Conservation (phyloP, 2,888 invertebrate species). For the Sinotaia quadrata region DNA sequence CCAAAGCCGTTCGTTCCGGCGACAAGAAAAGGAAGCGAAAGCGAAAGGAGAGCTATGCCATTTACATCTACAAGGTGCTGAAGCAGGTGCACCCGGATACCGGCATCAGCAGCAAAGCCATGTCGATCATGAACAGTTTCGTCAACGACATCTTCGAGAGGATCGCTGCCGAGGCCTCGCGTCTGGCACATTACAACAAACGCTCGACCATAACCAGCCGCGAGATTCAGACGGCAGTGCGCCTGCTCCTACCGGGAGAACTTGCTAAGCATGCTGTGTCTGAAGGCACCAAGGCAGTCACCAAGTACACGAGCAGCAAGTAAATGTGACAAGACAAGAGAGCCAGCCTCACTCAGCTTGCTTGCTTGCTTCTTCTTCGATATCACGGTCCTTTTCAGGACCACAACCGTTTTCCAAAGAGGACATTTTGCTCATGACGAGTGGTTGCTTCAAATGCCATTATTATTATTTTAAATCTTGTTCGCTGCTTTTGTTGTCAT, state of each 20-base stretch:
- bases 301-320: constrained; percentile 60
- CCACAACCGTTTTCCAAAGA: too few species aligned
- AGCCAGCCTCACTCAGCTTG: too few species aligned
- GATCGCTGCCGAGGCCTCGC: constrained; percentile 55
- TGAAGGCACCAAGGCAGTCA: constrained; percentile 69
- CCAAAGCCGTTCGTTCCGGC: constrained; percentile 46
- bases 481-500: too few species aligned
- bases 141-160: constrained; percentile 65
- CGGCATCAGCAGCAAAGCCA: constrained; percentile 59
- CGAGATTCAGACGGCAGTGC: constrained; percentile 81
- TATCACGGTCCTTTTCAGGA: too few species aligned
- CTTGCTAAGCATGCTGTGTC: constrained; percentile 80
- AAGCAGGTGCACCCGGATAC: constrained; percentile 66
- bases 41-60: constrained; percentile 56
- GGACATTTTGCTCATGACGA: too few species aligned
- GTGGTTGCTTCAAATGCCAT: too few species aligned
- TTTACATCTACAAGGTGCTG: constrained; percentile 62
- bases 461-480: too few species aligned
- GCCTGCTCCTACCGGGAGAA: constrained; percentile 81
- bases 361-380: too few species aligned
- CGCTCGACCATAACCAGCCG: constrained; percentile 76
- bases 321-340: too few species aligned
- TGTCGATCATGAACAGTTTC: constrained; percentile 53
- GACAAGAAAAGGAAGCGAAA: constrained; percentile 59
- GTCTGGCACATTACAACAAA: constrained; percentile 53